A percentile compares a stretch with the other conserved stretches of the same genome.
phyloP scores from a whole-genome alignment of 2,888 invertebrate genomes.

The Diplazon laetatorius region DNA sequence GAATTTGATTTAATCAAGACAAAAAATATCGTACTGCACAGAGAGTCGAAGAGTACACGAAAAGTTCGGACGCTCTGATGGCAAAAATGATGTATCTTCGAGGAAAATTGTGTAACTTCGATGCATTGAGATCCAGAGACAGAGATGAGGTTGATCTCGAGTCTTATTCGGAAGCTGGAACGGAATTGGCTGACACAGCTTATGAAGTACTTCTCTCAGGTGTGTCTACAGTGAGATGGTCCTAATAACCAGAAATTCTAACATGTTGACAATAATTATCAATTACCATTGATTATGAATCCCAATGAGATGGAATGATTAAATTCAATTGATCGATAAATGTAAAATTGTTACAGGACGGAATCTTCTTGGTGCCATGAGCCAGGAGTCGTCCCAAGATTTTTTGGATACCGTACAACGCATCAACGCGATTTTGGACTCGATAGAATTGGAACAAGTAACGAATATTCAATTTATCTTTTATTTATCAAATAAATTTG shows the following conservation, averaged over 20 bases:
- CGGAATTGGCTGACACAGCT: constrained; percentile 75
- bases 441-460: constrained; percentile 85
- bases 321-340: neutral
- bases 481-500: neutral
- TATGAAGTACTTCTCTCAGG: constrained; percentile 76
- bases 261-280: neutral
- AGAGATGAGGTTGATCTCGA: constrained; percentile 84
- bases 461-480: constrained; percentile 6
- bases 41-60: constrained; percentile 88
- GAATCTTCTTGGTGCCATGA: constrained; percentile 75
- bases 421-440: constrained; percentile 84
- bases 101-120: constrained; percentile 84
- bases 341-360: constrained; percentile 72
- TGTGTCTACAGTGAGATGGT: constrained; percentile 51
- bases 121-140: constrained; percentile 84
- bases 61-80: constrained; percentile 85
- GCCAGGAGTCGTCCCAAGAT: constrained; percentile 85
- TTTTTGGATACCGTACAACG: constrained; percentile 85
- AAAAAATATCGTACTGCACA: constrained; percentile 75
- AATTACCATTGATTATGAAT: neutral
- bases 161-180: constrained; percentile 84
- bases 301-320: neutral
- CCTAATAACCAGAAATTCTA: neutral
- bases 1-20: neutral
- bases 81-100: constrained; percentile 86